Conservation (phyloP, 2,113 vertebrate species). For the Rhagologus leucostigma region DNA sequence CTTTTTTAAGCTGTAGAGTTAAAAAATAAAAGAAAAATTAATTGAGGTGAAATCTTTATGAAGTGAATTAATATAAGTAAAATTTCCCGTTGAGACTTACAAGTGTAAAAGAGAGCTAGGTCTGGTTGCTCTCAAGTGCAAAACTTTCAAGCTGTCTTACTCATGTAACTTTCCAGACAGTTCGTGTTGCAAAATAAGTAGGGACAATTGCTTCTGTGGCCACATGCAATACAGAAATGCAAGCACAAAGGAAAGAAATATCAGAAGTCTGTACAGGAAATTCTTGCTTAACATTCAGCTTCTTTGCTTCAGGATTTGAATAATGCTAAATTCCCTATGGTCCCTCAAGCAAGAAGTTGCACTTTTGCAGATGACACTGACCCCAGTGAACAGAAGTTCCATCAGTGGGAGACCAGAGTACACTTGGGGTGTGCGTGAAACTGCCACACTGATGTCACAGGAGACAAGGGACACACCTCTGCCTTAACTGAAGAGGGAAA, state of each 20-base stretch:
- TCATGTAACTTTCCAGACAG: neutral
- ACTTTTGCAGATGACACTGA: fast-evolving
- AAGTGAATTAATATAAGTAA: neutral
- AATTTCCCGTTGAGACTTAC: neutral
- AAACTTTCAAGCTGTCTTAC: neutral
- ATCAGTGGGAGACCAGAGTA: neutral
- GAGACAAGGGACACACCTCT: neutral
- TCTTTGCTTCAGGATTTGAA: neutral
- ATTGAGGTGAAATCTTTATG: neutral
- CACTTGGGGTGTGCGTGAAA: neutral
- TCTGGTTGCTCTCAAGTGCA: neutral
- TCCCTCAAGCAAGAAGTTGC: neutral
- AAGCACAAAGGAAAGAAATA: neutral
- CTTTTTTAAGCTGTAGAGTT: neutral
- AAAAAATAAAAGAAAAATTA: neutral
- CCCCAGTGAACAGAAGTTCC: neutral
- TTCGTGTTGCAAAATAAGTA: conserved; percentile 19
- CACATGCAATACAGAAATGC: conserved; percentile 9
- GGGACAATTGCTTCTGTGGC: neutral
- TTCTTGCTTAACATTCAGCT: conserved; percentile 8
- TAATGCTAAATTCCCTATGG: neutral
- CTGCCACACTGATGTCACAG: neutral
- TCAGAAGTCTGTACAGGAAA: conserved; percentile 1
- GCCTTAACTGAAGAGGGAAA: neutral
- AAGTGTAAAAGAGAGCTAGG: neutral